Evolutionary conservation across 2,888 invertebrate genomes (phyloP), one percentile per base, ranked within the genome.

Genomic region (Amblyteles armatorius): DNA sequence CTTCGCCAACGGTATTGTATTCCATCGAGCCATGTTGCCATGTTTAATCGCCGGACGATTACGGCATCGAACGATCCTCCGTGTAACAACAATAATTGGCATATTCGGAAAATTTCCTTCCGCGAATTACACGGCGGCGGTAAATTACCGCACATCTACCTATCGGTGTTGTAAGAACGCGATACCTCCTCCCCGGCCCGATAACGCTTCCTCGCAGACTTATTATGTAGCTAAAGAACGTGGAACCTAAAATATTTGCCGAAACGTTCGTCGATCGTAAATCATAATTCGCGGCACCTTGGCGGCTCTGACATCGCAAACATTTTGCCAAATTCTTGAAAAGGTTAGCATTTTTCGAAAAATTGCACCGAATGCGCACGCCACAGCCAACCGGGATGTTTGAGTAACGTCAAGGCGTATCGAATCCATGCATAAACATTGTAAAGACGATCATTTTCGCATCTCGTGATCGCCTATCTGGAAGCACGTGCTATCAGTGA

Each of bases 31-130:
- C 13, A 48, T 48, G 44, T 44, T 13, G 13, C 44, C 3, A 44
- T 44, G 13, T 16, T 16, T 48, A 57, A 57, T 57, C 13, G 57
- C 9, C 57, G 57, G 26, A 57, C 11, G 57, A 22, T 9, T 57
- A 48, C 44, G 3, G 16, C 44, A 48, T 13, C 26, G 13, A 26
- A 57, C 57, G 3, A 7, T 57, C 13, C 33, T 26, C 73, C 1
- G 44, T 55, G 26, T 26, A 16, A 26, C 57, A 40, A 36, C 36
- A 19, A 0, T 77, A 60, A 82, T 82, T 67, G 67, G 65, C 78
- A 73, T 67, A 68, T 68, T 79, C 71, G 22, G 79, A 63, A 83
- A 79, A 57, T 79, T 79, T 79, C 71, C 79, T 55, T 79, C 79
- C 29, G 4, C 65, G 68, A 74, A 69, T 55, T 52, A 52, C 74